Evolutionary conservation across 2,888 invertebrate genomes (phyloP).

Genomic region (Sylvicola cinctus): DNA sequence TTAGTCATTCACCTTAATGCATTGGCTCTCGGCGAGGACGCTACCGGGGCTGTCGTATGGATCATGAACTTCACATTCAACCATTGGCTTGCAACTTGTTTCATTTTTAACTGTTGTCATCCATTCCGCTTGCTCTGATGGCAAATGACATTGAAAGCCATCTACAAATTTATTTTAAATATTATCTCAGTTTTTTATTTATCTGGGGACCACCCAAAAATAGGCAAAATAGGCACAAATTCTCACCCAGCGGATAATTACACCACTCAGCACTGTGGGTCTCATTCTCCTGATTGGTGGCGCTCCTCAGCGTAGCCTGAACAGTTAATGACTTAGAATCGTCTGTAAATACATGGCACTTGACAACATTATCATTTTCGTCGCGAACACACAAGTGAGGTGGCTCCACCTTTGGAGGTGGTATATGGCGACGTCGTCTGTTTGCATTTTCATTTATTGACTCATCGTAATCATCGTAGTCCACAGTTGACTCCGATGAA

Average conservation of each 20-base stretch:
- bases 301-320: conserved; percentile 30
- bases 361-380: conserved; percentile 12
- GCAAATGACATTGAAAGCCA: conserved; percentile 40
- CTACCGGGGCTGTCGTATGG: conserved; percentile 46
- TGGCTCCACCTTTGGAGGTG: conserved; percentile 24
- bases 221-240: conserved; percentile 7
- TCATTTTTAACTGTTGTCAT: conserved; percentile 16
- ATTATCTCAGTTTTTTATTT: too few species aligned
- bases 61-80: conserved; percentile 48
- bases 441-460: conserved; percentile 13
- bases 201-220: neutral
- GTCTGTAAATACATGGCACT: conserved; percentile 39
- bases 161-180: conserved; percentile 19
- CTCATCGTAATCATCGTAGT: conserved; percentile 19
- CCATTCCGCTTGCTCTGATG: conserved; percentile 26
- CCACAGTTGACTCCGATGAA: conserved; percentile 9
- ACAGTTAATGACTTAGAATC: conserved; percentile 30
- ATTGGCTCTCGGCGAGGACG: conserved; percentile 45
- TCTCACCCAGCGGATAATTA: conserved; percentile 39
- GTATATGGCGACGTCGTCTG: conserved; percentile 3
- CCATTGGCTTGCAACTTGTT: conserved; percentile 35
- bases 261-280: conserved; percentile 35
- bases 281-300: conserved; percentile 22
- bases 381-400: conserved; percentile 37
- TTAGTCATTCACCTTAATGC: conserved; percentile 24